Evolutionary conservation across 2,797 vertebrate species (phyloP), one percentile per base, ranked within the genome.

Genomic region (Pangasius djambal): DNA sequence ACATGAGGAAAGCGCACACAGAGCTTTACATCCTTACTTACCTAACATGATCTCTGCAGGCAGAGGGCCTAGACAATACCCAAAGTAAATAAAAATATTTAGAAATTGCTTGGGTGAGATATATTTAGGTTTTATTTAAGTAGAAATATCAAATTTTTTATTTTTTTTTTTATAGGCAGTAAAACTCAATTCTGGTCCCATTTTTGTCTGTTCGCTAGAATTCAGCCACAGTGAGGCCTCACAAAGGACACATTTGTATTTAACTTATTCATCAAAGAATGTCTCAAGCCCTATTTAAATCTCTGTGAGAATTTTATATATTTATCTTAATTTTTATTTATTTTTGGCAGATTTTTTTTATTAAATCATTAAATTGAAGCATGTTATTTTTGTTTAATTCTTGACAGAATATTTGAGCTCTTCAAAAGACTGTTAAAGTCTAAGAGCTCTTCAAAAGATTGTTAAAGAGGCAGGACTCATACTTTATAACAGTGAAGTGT

Each of bases 41-140:
- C 10, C 10, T 52, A 15, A 52, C 2, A 15, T 52, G 59, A 63
- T 8, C 18, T 63, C 59, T 63, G 59, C 7, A 59, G 18, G 57
- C 57, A 63, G 18, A 22, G 7, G 59, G 59, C 59, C 22, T 70
- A 89, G 63, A 86, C 88, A 87, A n/a, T 28, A n/a, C 8, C n/a
- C 8, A n/a, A 65, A 28, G 5, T 6, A 6, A 59, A 59, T 59
- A 59, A 59, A 59, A 20, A 59, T 4, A 18, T n/a, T n/a, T 65
- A 9, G n/a, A 65, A 65, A 65, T 65, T 28, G 28, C 8, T 65
- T 65, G 9, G 25, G 63, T n/a, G 8, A n/a, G 12, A n/a, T 12
- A 13, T 34, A 16, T 31, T 63, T n/a, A n/a, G 8, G 16, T 34
- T 34, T 37, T 70, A 70, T 5, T 70, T 18, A 18, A 34, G 65